Conservation (phyloP, 2,888 invertebrate genomes). For the Morpho achilles region DNA sequence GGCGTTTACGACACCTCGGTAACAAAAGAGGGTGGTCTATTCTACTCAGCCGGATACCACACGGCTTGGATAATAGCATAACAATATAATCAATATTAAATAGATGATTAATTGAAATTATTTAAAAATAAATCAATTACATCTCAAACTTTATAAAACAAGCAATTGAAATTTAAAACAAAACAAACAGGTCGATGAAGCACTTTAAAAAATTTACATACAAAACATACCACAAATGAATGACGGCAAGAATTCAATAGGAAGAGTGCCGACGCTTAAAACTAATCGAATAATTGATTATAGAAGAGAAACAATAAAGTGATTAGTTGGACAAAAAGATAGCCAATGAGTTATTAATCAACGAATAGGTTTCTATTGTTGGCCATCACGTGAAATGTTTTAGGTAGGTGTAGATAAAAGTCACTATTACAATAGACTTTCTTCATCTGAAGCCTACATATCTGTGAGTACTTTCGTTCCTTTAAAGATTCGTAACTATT, state of each 20-base stretch:
- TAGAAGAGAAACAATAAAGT: conserved; percentile 75
- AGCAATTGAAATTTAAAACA: neutral
- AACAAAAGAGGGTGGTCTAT: too few relatives aligned
- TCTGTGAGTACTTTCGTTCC: neutral
- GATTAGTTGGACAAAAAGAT: conserved; percentile 76
- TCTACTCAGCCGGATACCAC: too few relatives aligned
- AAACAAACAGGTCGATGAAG: conserved; percentile 7
- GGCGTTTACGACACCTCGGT: too few relatives aligned
- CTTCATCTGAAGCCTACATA: neutral
- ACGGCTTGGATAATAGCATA: too few relatives aligned
- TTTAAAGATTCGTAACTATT: neutral
- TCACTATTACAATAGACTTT: conserved; percentile 3
- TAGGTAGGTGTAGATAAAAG: conserved; percentile 13
- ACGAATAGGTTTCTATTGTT: conserved; percentile 67
- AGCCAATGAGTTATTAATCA: conserved; percentile 77
- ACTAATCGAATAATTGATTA: conserved; percentile 78
- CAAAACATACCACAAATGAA: conserved; percentile 44
- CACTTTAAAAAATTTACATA: conserved; percentile 12
- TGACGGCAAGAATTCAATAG: conserved; percentile 58
- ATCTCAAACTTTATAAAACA: too few relatives aligned
- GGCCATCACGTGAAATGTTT: conserved; percentile 40
- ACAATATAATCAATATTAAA: too few relatives aligned
- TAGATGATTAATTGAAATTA: too few relatives aligned
- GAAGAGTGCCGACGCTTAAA: conserved; percentile 64
- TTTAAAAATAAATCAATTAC: too few relatives aligned